A percentile compares a stretch with the other conserved stretches of the same genome.
Evolutionary conservation across 2,888 invertebrate genomes (phyloP).

Genomic region (Cryptus armator): DNA sequence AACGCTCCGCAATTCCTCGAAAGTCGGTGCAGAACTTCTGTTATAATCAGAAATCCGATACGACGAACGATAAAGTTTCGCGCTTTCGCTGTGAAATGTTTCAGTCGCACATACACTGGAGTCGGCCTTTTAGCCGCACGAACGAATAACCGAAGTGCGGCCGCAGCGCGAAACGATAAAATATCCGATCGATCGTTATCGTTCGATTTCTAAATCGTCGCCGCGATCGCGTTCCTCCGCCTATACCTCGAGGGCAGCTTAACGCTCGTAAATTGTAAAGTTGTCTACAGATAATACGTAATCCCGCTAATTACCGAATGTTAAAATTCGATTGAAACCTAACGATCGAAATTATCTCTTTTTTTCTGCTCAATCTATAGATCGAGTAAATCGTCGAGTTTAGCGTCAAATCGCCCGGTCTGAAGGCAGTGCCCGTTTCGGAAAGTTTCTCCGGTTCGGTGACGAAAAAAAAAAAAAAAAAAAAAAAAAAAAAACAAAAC

Average conservation of each 20-base stretch:
- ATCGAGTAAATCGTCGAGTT: no score
- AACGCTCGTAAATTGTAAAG: neutral
- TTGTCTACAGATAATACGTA: neutral
- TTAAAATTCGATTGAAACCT: neutral
- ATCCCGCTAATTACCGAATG: neutral
- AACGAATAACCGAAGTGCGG: neutral
- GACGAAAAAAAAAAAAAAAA: no score
- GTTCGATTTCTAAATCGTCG: conserved; percentile 11
- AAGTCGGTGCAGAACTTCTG: neutral
- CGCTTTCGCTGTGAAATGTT: neutral
- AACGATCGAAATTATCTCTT: no score
- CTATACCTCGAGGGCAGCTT: conserved; percentile 1
- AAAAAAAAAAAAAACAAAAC: no score
- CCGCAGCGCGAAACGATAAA: conserved; percentile 25
- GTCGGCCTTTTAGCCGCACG: neutral
- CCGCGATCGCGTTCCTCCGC: neutral
- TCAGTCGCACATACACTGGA: neutral
- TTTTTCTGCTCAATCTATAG: no score
- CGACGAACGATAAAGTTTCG: neutral
- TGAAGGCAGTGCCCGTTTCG: no score
- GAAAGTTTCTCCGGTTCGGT: no score
- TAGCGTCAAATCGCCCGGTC: no score
- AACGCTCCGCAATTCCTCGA: neutral
- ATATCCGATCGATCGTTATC: conserved; percentile 32
- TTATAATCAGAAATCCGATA: neutral